Evolutionary conservation across 2,888 invertebrate genomes (phyloP), one percentile per base, ranked within the genome.

Genomic region (Drosophila ezoana): DNA sequence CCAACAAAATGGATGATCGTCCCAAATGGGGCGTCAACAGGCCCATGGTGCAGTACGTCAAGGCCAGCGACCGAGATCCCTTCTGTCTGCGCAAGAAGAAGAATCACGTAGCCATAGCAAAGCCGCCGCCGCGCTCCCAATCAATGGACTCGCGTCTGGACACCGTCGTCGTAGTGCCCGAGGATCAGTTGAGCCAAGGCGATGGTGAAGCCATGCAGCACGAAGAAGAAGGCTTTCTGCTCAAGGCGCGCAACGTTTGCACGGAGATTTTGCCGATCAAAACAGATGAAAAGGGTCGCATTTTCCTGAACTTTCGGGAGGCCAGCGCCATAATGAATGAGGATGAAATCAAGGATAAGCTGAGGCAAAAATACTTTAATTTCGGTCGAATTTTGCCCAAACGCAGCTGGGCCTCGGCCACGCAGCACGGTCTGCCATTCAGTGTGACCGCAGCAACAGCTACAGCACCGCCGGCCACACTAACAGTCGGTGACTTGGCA

Each of bases 11-110:
- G 82, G 94, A 94, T 89, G 94, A 94, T 90, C 93, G 96, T 62
- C 95, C 95, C 11, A 94, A 96, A 92, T 95, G 96, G 96, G 95
- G 95, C 43, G 96, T 95, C 2, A 96, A 95, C 82, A 93, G 95
- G 74, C 97, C 97, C 5, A 95, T 95, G 23, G 96, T 96, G 10
- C 95, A 96, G 83, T 97, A 97, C 89, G 94, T 97, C 66, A 97
- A 97, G 89, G 97, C 97, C 92, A 97, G 97, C 88, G 97, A 97
- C 91, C 96, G 97, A 87, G 97, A 97, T 93, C 96, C 96, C 0
- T 95, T 96, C 90, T 97, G 96, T 84, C 73, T 92, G 68, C 87
- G 92, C 14, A 94, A 95, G 68, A 95, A 95, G 90, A 94, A 95
- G 89, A 87, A 81, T 60, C 76, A 88, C 5, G 69, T 69, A 2